phyloP scores from a whole-genome alignment of 1,140 invertebrate genomes.

The Panonychus citri region DNA sequence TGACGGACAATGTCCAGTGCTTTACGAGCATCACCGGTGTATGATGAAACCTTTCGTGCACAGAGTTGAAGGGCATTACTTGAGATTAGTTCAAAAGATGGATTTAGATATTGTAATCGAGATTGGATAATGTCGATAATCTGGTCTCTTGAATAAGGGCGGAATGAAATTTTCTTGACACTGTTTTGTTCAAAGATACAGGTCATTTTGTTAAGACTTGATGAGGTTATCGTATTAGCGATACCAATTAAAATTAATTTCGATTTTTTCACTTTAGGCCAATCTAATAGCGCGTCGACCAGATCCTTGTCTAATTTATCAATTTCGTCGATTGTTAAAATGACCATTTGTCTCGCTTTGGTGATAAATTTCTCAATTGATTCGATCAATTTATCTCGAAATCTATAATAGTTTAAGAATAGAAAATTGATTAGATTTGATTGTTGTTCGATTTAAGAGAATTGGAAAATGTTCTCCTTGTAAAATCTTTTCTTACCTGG shows the following conservation, averaged over 20 bases:
- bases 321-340: constrained; percentile 85
- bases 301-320: constrained; percentile 64
- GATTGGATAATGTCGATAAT: constrained; percentile 61
- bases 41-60: constrained; percentile 75
- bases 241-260: constrained; percentile 68
- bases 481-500: constrained; percentile 35
- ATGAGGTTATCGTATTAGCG: constrained; percentile 85
- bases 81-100: constrained; percentile 35
- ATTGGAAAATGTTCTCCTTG: no score
- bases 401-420: background rate
- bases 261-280: constrained; percentile 44
- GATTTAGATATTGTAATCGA: constrained; percentile 35
- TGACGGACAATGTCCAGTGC: constrained; percentile 71
- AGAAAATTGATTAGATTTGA: background rate
- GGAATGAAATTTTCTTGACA: constrained; percentile 52
- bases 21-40: constrained; percentile 75
- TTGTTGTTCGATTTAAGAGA: background rate
- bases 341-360: constrained; percentile 26
- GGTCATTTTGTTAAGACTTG: constrained; percentile 61
- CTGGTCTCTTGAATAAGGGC: constrained; percentile 71
- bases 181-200: constrained; percentile 32
- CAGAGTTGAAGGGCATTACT: constrained; percentile 59
- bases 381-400: constrained; percentile 22
- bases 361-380: constrained; percentile 20
- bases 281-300: constrained; percentile 75